phyloP scores from a whole-genome alignment of 2,113 vertebrate genomes.

The Lophotis ruficrista region DNA sequence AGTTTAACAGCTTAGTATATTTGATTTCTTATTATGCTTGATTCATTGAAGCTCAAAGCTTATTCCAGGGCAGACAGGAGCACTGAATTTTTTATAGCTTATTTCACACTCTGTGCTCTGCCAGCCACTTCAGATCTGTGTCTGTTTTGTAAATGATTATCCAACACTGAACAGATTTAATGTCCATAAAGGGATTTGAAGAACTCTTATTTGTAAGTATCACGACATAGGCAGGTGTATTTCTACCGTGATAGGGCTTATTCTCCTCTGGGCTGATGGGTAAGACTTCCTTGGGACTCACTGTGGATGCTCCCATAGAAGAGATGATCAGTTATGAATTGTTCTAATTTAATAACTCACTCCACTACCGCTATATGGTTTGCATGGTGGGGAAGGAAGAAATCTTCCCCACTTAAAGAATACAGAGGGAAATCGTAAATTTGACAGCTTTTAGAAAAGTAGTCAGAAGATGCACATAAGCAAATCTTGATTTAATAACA shows the following conservation, averaged over 20 bases:
- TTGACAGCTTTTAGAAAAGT: background rate
- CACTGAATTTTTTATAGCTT: conserved; percentile 36
- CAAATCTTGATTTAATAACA: background rate
- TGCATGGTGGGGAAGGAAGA: background rate
- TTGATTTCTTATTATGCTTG: conserved; percentile 22
- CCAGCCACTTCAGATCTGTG: background rate
- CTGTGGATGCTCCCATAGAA: background rate
- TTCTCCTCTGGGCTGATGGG: background rate
- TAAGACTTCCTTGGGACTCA: background rate
- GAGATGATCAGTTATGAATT: background rate
- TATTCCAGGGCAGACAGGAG: conserved; percentile 10
- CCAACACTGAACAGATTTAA: background rate
- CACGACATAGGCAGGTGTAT: background rate
- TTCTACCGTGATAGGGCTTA: background rate
- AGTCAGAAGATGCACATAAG: background rate
- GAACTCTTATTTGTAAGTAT: background rate
- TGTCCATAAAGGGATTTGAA: background rate
- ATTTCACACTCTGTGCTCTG: conserved; percentile 36
- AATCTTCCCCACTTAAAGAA: background rate
- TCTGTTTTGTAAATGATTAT: conserved; percentile 32
- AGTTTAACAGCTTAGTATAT: conserved; percentile 29
- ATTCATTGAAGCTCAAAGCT: conserved; percentile 17
- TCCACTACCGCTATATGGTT: background rate
- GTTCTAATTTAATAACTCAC: background rate
- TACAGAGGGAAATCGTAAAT: background rate